Evolutionary conservation across 2,888 invertebrate genomes (phyloP).

Genomic region (Harpalus rufipes): DNA sequence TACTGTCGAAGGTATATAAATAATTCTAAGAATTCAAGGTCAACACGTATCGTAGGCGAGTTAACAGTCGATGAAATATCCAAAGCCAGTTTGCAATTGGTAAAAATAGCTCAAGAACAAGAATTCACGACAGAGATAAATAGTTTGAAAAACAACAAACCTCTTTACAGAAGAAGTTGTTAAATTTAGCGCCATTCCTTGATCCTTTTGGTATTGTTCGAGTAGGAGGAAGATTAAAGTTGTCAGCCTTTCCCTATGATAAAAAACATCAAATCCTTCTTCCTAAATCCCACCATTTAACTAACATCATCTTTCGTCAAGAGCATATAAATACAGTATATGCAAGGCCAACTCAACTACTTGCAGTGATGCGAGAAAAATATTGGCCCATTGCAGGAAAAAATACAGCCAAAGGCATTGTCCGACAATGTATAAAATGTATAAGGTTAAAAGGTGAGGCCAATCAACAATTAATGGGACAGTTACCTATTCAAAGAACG

Average conservation of each 20-base stretch:
- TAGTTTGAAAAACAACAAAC: neutral
- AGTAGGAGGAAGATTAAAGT: conserved; percentile 17
- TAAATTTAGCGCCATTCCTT: neutral
- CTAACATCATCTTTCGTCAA: conserved; percentile 1
- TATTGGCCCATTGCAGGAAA: conserved; percentile 21
- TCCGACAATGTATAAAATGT: conserved; percentile 25
- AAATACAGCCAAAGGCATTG: conserved; percentile 22
- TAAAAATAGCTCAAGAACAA: conserved; percentile 6
- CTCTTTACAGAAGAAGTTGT: neutral
- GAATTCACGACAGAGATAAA: conserved; percentile 7
- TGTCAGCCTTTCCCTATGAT: neutral
- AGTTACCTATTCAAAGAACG: conserved; percentile 1
- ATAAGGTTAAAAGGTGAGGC: neutral
- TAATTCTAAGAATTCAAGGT: neutral
- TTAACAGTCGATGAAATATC: neutral
- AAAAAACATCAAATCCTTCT: conserved; percentile 6
- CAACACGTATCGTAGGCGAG: neutral
- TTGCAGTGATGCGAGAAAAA: conserved; percentile 2
- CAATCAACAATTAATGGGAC: too few relatives aligned
- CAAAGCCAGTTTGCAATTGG: neutral
- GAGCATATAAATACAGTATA: conserved; percentile 11
- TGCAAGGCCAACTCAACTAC: neutral
- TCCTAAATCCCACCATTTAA: neutral
- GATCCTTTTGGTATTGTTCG: neutral
- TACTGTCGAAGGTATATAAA: neutral